Percentiles rank a stretch among this genome's conserved stretches.
Conservation (phyloP, 1,140 invertebrate genomes). For the Drosophila nikananu region DNA sequence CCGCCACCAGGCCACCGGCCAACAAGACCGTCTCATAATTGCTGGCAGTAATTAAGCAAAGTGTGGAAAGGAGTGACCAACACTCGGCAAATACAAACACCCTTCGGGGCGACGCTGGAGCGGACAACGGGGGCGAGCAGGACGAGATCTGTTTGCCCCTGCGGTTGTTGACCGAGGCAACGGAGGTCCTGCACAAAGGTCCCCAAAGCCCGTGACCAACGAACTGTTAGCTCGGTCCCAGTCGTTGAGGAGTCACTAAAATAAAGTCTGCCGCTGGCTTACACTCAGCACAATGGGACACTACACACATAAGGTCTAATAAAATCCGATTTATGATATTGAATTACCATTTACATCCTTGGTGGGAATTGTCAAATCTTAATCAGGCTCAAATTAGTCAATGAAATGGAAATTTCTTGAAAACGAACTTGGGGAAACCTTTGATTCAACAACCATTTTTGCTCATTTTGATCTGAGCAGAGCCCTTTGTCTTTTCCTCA, state of each 20-base stretch:
- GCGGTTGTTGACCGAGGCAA: constrained; percentile 15
- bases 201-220: constrained; percentile 23
- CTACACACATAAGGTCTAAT: not conserved
- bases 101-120: not conserved
- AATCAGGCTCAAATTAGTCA: not conserved
- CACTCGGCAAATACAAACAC: constrained; percentile 29
- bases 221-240: constrained; percentile 26
- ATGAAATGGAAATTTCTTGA: not conserved
- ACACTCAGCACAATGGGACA: constrained; percentile 9
- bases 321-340: not conserved
- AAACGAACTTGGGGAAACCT: not conserved
- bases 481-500: not conserved
- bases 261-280: constrained; percentile 4
- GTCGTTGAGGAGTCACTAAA: constrained; percentile 20
- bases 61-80: constrained; percentile 17
- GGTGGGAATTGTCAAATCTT: not conserved
- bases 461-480: not conserved
- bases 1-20: not conserved
- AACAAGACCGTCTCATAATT: constrained; percentile 27
- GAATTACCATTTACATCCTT: not conserved
- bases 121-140: not conserved
- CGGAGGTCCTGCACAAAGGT: constrained; percentile 28
- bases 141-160: constrained; percentile 24
- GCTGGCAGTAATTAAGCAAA: constrained; percentile 41
- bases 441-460: not conserved